Conservation (phyloP, 1,140 invertebrate species). For the Idris sp. region DNA sequence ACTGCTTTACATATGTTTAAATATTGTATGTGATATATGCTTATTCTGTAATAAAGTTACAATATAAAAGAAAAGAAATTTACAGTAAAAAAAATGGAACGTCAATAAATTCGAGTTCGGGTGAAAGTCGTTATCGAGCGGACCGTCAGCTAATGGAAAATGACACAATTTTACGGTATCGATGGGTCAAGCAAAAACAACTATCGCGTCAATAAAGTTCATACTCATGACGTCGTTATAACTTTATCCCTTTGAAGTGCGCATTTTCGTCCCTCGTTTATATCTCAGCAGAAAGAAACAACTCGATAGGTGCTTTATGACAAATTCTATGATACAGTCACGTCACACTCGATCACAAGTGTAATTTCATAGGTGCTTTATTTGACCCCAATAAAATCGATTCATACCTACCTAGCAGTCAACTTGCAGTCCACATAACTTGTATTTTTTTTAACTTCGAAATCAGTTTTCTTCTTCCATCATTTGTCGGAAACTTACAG, state of each 20-base stretch:
- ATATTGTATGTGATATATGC: too few relatives aligned
- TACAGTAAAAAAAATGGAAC: not conserved
- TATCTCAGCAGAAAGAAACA: slow-evolving; percentile 22
- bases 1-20: too few relatives aligned
- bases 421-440: too few relatives aligned
- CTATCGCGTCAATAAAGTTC: slow-evolving; percentile 40
- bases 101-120: slow-evolving; percentile 5
- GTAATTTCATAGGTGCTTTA: slow-evolving; percentile 41
- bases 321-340: slow-evolving; percentile 50
- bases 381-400: slow-evolving; percentile 39
- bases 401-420: slow-evolving; percentile 29
- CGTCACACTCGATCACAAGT: slow-evolving; percentile 36
- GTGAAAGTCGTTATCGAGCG: slow-evolving; percentile 20
- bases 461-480: slow-evolving; percentile 45
- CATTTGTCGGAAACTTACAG: slow-evolving; percentile 27
- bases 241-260: slow-evolving; percentile 52
- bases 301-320: slow-evolving; percentile 35
- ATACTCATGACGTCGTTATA: slow-evolving; percentile 57
- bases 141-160: slow-evolving; percentile 37
- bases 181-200: slow-evolving; percentile 56
- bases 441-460: slow-evolving; percentile 13
- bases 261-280: slow-evolving; percentile 24
- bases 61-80: too few relatives aligned
- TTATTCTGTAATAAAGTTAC: too few relatives aligned
- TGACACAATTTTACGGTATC: slow-evolving; percentile 44